Conservation (phyloP, 2,797 vertebrate genomes). For the Petrocephalus schoutedeni region DNA sequence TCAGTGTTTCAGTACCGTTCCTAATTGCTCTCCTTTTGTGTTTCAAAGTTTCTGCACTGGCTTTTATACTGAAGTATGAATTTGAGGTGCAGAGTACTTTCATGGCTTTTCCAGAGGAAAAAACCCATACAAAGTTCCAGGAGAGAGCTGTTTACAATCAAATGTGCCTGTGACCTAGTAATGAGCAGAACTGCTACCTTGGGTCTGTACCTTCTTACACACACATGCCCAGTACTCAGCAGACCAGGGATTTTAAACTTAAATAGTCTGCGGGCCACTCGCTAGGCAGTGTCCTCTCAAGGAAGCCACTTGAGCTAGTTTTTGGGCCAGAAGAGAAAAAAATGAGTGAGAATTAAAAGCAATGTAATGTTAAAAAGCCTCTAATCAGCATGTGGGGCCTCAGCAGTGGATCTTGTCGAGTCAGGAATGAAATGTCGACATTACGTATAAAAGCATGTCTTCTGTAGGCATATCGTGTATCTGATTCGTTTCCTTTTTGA, state of each 20-base stretch:
- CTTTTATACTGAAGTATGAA: not conserved
- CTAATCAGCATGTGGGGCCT: not conserved
- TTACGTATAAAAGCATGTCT: not conserved
- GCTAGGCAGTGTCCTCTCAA: not conserved
- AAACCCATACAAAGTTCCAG: not conserved
- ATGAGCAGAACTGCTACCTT: not conserved
- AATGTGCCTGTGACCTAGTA: not conserved
- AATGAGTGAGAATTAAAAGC: not conserved
- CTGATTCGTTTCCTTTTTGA: not conserved
- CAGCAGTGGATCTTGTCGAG: not conserved
- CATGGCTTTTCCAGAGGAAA: not conserved
- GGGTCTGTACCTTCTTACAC: not conserved
- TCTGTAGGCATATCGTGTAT: not conserved
- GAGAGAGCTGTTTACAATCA: not conserved
- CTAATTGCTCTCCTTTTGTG: not conserved
- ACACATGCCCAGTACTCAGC: not conserved
- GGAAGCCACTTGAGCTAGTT: not conserved
- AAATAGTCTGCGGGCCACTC: not conserved
- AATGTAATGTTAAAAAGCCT: not conserved
- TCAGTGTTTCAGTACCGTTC: not conserved
- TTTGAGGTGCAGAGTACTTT: not conserved
- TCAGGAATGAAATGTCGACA: not conserved
- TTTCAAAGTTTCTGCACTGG: not conserved
- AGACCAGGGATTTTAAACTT: not conserved
- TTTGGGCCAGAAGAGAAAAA: not conserved